phyloP scores from a whole-genome alignment of 2,797 vertebrate genomes.

The Phyllotis vaccarum region DNA sequence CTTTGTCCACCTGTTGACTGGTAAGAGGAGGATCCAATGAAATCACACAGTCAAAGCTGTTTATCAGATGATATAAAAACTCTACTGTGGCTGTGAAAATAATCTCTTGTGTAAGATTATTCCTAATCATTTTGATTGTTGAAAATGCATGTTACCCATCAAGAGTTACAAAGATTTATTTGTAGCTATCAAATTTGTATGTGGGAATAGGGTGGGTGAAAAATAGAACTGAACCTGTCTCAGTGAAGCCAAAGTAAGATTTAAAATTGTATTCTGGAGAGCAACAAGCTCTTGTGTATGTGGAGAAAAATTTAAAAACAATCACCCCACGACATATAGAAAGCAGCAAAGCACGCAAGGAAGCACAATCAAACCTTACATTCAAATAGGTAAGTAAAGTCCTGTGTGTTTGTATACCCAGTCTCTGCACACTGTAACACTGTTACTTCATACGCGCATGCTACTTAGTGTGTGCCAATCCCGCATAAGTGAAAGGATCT shows the following conservation, averaged over 20 bases:
- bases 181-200: not conserved
- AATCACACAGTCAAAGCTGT: not conserved
- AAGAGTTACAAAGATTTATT: not conserved
- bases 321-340: not conserved
- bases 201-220: not conserved
- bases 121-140: slow-evolving; percentile 44
- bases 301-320: not conserved
- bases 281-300: not conserved
- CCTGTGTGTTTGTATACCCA: not conserved
- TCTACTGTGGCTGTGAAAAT: not conserved
- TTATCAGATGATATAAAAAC: not conserved
- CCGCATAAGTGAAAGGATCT: not conserved
- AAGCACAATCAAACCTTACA: not conserved
- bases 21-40: not conserved
- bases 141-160: not conserved
- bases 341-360: not conserved
- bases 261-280: not conserved
- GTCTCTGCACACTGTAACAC: too few relatives aligned
- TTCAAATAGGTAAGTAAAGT: not conserved
- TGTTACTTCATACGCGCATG: not conserved
- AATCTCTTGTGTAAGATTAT: not conserved
- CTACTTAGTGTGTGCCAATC: not conserved
- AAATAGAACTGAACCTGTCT: not conserved
- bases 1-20: not conserved
- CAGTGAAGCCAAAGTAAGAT: slow-evolving; percentile 33